Percentiles rank a stretch among this genome's conserved stretches.
phyloP scores from a whole-genome alignment of 53 echinoderm and acorn worm species.

The Mesocentrotus franciscanus region DNA sequence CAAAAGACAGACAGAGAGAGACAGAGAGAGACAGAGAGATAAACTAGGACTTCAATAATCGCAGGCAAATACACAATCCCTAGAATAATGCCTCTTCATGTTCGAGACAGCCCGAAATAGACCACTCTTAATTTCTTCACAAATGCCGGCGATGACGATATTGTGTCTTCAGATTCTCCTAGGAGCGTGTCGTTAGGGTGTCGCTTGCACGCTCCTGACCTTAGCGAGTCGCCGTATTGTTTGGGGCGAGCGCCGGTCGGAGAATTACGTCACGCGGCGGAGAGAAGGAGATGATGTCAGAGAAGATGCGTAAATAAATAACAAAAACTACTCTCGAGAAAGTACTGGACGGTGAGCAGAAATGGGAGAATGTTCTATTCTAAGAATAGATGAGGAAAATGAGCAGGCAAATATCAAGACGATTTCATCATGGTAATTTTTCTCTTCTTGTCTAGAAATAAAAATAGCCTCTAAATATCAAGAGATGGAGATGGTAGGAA shows the following conservation, averaged over 20 bases:
- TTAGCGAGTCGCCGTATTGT: constrained; percentile 41
- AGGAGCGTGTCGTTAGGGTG: constrained; percentile 38
- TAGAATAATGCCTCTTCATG: constrained; percentile 38
- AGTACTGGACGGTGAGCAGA: constrained; percentile 15
- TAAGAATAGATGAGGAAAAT: not conserved
- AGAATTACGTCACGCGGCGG: constrained; percentile 48
- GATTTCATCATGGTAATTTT: not conserved
- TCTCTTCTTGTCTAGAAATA: not conserved
- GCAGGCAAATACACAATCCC: not conserved
- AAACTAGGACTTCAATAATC: not conserved
- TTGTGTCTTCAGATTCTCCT: not conserved
- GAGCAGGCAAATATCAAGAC: not conserved
- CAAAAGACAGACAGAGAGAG: not conserved
- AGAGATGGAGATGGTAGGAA: not conserved
- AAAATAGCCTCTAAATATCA: not conserved
- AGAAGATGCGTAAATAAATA: constrained; percentile 46
- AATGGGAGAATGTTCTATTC: not conserved
- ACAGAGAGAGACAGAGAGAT: not conserved
- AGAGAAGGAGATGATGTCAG: constrained; percentile 43
- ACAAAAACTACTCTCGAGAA: constrained; percentile 16
- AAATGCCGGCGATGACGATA: constrained; percentile 61
- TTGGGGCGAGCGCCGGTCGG: constrained; percentile 36
- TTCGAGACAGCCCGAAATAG: constrained; percentile 47
- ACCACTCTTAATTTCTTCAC: constrained; percentile 46
- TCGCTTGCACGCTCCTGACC: constrained; percentile 44